Evolutionary conservation across 2,113 vertebrate species (phyloP).

Genomic region (Trogon surrucura): DNA sequence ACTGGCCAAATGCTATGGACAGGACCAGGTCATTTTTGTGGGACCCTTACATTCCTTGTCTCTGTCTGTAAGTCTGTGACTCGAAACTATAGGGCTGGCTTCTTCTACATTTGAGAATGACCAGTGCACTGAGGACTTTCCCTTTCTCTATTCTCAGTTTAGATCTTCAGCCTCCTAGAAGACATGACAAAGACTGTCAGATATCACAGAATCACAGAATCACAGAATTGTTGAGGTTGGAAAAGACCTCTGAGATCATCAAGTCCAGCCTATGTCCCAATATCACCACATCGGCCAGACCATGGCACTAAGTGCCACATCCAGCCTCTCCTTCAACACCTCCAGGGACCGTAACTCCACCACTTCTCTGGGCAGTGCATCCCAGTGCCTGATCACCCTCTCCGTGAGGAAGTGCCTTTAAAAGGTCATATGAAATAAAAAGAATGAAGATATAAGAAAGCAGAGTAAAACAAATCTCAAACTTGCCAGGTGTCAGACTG

Average conservation of each 20-base stretch:
- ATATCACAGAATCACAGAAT: too few relatives aligned
- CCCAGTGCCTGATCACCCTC: too few relatives aligned
- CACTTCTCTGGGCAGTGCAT: too few relatives aligned
- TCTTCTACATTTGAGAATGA: not conserved
- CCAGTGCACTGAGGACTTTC: not conserved
- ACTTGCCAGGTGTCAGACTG: not conserved
- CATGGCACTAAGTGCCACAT: too few relatives aligned
- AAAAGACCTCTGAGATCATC: too few relatives aligned
- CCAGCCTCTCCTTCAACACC: too few relatives aligned
- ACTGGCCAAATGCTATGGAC: not conserved
- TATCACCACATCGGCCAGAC: too few relatives aligned
- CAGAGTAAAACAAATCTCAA: not conserved
- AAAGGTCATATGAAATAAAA: not conserved
- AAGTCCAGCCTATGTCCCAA: too few relatives aligned
- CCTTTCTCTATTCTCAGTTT: not conserved
- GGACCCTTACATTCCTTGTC: fast-evolving
- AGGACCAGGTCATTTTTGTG: not conserved
- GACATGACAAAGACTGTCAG: not conserved
- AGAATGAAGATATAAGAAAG: not conserved
- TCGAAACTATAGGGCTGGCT: not conserved
- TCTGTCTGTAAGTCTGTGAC: not conserved
- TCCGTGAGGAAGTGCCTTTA: not conserved
- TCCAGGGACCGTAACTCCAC: too few relatives aligned
- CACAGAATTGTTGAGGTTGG: too few relatives aligned
- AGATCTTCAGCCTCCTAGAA: not conserved